Percentiles rank a stretch among this genome's conserved stretches.
These are phyloP conservation scores for Adelphocoris suturalis DNA, from an alignment of 2,888 invertebrate genomes.

Conservation along the genomic window DNA sequence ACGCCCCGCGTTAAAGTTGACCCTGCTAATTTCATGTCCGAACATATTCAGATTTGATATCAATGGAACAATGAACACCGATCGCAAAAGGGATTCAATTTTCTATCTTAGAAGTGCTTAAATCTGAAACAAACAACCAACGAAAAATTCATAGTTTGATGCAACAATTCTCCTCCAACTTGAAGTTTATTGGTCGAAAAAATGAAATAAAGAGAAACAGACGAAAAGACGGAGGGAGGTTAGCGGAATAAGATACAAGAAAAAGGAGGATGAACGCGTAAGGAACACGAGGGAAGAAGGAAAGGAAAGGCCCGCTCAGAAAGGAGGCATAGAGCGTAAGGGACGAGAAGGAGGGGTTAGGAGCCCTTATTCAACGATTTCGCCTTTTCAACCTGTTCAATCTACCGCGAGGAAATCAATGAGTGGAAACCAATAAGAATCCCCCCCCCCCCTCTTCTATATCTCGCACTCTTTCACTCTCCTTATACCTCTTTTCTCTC, in stretches of 20 bases:
- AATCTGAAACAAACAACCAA: not conserved
- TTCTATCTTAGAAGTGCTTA: no score
- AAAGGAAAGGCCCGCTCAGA: no score
- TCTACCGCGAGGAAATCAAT: conserved; percentile 63
- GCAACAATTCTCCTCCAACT: not conserved
- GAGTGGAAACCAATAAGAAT: conserved; percentile 66
- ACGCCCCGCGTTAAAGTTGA: no score
- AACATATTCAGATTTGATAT: no score
- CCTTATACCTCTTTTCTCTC: no score
- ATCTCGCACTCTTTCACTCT: not conserved
- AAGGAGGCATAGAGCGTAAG: conserved; percentile 7
- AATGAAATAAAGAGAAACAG: not conserved
- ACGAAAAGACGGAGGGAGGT: not conserved
- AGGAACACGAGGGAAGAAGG: conserved; percentile 12
- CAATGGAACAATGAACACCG: no score
- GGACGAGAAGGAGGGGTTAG: not conserved
- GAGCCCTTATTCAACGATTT: conserved; percentile 65
- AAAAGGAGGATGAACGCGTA: not conserved
- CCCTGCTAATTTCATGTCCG: no score
- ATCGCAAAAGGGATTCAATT: no score
- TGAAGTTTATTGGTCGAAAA: not conserved
- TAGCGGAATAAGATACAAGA: not conserved
- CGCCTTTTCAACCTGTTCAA: conserved; percentile 65
- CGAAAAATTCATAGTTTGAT: not conserved
- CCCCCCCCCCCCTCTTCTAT: not conserved